Base-by-base conservation (phyloP, 2,888 invertebrate genomes). In the Hypolimnas misippus region DNA sequence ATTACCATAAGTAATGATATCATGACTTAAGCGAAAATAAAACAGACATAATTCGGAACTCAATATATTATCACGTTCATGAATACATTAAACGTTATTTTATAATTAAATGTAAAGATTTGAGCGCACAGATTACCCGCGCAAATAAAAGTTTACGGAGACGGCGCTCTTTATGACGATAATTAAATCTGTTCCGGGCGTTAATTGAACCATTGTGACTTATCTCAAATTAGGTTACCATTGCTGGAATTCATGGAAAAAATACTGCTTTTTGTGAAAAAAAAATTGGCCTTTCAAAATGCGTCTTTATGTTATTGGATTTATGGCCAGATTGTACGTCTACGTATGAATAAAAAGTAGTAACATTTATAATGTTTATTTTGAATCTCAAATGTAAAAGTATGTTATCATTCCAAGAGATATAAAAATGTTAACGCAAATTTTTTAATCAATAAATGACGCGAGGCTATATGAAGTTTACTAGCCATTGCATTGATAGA, bases 171-270 rank as follows among this genome's bases (percentile, higher is more conserved):
- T 49, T 49, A 49, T 14, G 29, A 6, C 14, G 21, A n/a, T 49
- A 49, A 49, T 49, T 29, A 49, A 49, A 49, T 29, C 29, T 49
- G 49, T 49, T 49, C 49, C 49, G 49, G 25, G 49, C 49, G 49
- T 49, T 49, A 49, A 49, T 49, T 49, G 29, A 29, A 49, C 29
- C 14, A 14, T 29, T 49, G 29, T 29, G 49, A 29, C 49, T 49
- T 49, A 49, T 49, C 25, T 49, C 1, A 19, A 49, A 14, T 49
- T 49, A 29, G 19, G 29, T 19, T 29, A 14, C 29, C 49, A 29
- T 49, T 29, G 12, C 8, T 5, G n/a, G 29, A 29, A 7, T 7
- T n/a, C 10, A 19, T 5, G 21, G 21, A 46, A 21, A 46, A 21
- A 12, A 46, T 19, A 19, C 10, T 21, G 12, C n/a, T 21, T 46